Evolutionary conservation across 2,113 vertebrate species (phyloP).

Genomic region (Nannospalax galili): DNA sequence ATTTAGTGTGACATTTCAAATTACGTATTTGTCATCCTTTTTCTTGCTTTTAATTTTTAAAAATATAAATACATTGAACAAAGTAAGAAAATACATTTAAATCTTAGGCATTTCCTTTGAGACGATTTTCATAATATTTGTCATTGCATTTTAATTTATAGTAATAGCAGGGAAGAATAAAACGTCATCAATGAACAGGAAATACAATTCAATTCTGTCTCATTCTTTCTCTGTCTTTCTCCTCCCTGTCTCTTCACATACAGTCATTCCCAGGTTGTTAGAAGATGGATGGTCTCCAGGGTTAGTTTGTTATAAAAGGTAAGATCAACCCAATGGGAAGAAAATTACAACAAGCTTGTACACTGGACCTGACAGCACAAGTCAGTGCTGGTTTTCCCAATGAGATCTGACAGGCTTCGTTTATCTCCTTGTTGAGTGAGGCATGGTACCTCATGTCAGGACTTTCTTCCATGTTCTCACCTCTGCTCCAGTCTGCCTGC

Average conservation of each 20-base stretch:
- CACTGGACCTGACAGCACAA: conserved; percentile 81
- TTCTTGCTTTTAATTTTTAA: not conserved
- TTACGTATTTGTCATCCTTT: conserved; percentile 56
- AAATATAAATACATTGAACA: not conserved
- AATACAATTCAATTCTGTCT: not conserved
- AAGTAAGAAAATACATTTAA: not conserved
- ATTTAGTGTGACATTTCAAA: conserved; percentile 61
- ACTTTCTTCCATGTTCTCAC: conserved; percentile 82
- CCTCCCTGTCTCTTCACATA: not conserved
- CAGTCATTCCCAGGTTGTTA: conserved; percentile 73
- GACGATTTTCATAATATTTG: conserved; percentile 61
- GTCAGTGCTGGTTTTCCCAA: conserved; percentile 82
- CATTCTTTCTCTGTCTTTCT: not conserved
- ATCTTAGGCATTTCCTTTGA: not conserved
- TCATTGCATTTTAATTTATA: conserved; percentile 76
- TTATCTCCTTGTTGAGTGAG: conserved; percentile 84
- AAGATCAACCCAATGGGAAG: conserved; percentile 85
- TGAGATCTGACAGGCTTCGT: conserved; percentile 86
- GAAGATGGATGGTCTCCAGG: conserved; percentile 82
- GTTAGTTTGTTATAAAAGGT: conserved; percentile 87
- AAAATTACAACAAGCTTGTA: conserved; percentile 82
- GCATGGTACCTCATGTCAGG: conserved; percentile 79
- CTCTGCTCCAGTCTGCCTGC: conserved; percentile 71
- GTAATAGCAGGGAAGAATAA: conserved; percentile 63
- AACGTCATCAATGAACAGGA: conserved; percentile 27